Evolutionary conservation across 1,140 invertebrate genomes (phyloP).

Genomic region (Idris sp.): DNA sequence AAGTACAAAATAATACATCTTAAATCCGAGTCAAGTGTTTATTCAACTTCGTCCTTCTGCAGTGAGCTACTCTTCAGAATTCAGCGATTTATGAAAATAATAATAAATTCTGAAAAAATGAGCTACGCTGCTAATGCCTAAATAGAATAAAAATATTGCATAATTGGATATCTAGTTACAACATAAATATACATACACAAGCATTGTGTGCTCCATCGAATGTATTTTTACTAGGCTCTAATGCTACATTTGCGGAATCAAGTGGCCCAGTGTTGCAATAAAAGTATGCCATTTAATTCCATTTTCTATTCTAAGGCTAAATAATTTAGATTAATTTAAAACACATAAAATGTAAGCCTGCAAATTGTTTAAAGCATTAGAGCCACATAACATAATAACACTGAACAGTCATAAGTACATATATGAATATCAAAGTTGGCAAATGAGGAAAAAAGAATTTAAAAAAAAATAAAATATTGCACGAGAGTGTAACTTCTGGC

Average conservation of each 20-base stretch:
- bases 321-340: no score
- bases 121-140: conserved; percentile 65
- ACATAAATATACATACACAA: conserved; percentile 79
- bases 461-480: conserved; percentile 70
- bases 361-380: conserved; percentile 62
- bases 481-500: conserved; percentile 68
- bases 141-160: conserved; percentile 55
- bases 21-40: conserved; percentile 16
- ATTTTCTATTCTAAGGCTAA: no score
- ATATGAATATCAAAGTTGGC: conserved; percentile 71
- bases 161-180: conserved; percentile 75
- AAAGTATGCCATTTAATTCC: conserved; percentile 9
- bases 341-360: no score
- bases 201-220: conserved; percentile 76
- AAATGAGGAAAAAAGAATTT: conserved; percentile 71
- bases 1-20: no score
- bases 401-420: conserved; percentile 72
- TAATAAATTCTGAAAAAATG: conserved; percentile 29
- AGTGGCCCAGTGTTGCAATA: background rate
- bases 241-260: conserved; percentile 42
- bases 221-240: conserved; percentile 69
- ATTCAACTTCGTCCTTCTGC: conserved; percentile 56
- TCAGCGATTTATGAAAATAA: background rate
- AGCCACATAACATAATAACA: conserved; percentile 72
- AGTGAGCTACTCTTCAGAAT: conserved; percentile 63